Evolutionary conservation across 2,888 invertebrate species (phyloP).

Genomic region (Gonocerus acuteangulatus): DNA sequence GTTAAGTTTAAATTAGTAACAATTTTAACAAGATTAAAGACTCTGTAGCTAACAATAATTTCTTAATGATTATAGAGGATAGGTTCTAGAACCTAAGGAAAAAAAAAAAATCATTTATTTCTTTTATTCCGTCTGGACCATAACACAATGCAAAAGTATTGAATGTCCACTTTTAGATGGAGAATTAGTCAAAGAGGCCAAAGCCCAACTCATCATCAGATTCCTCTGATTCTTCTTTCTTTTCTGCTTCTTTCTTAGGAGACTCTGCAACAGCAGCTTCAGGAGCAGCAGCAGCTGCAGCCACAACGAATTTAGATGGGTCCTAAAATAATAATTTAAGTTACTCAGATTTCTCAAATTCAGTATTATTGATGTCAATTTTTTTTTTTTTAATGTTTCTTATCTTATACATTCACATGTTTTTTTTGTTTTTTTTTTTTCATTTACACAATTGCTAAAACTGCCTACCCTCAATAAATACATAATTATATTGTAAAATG

Average conservation of each 20-base stretch:
- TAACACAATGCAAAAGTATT: not conserved
- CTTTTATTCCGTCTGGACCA: conserved; percentile 15
- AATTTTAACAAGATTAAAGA: too few relatives aligned
- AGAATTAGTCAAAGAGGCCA: conserved; percentile 75
- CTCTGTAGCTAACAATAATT: too few relatives aligned
- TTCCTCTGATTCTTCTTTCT: conserved; percentile 74
- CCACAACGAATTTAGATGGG: conserved; percentile 85
- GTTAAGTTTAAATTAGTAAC: too few relatives aligned
- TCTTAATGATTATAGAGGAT: too few relatives aligned
- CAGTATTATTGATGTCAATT: not conserved
- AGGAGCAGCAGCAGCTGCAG: conserved; percentile 50
- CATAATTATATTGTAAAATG: too few relatives aligned
- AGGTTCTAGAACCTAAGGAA: too few relatives aligned
- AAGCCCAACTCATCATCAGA: conserved; percentile 97
- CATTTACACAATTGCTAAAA: not conserved
- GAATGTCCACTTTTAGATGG: not conserved
- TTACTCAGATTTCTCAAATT: conserved; percentile 26
- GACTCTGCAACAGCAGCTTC: conserved; percentile 57
- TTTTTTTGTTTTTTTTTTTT: not conserved
- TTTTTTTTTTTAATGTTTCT: too few relatives aligned
- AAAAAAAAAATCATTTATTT: not conserved
- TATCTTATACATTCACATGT: too few relatives aligned
- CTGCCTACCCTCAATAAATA: too few relatives aligned
- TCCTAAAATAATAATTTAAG: conserved; percentile 58
- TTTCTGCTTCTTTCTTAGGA: conserved; percentile 57